Evolutionary conservation across 2,888 invertebrate genomes (phyloP).

Genomic region (Globia sparganii): DNA sequence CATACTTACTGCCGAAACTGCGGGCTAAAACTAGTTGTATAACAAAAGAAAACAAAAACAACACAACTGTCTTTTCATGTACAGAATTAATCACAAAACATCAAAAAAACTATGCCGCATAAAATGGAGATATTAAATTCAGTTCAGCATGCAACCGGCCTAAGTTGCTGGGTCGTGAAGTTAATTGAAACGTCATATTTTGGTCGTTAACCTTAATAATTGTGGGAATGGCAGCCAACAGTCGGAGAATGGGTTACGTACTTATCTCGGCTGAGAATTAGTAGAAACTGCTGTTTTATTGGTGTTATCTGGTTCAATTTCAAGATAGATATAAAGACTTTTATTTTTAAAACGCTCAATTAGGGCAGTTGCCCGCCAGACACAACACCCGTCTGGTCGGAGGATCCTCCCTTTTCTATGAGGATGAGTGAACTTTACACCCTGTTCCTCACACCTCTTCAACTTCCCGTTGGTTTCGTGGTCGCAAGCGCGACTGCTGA

Average conservation of each 20-base stretch:
- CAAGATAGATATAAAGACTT: not conserved
- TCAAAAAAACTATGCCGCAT: not conserved
- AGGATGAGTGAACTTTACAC: too few relatives aligned
- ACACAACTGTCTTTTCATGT: not conserved
- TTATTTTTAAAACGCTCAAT: too few relatives aligned
- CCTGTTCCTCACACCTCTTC: too few relatives aligned
- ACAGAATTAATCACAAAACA: not conserved
- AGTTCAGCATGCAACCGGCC: slow-evolving; percentile 51
- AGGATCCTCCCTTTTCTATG: too few relatives aligned
- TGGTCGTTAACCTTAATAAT: slow-evolving; percentile 71
- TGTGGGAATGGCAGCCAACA: slow-evolving; percentile 63
- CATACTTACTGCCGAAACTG: fast-evolving
- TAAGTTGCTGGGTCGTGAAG: slow-evolving; percentile 60
- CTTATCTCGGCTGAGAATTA: slow-evolving; percentile 42
- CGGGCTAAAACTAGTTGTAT: not conserved
- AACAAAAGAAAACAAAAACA: not conserved
- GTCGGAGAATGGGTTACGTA: slow-evolving; percentile 55
- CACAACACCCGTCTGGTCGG: too few relatives aligned
- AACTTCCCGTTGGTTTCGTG: too few relatives aligned
- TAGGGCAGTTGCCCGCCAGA: too few relatives aligned
- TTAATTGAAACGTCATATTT: slow-evolving; percentile 71
- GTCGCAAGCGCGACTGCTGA: too few relatives aligned
- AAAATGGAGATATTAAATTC: slow-evolving; percentile 37
- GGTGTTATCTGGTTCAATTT: slow-evolving; percentile 4
- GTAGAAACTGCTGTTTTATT: slow-evolving; percentile 48